These are phyloP conservation scores for Ethmia dodecea DNA, from an alignment of 2,888 invertebrate species.

Conservation along the genomic window DNA sequence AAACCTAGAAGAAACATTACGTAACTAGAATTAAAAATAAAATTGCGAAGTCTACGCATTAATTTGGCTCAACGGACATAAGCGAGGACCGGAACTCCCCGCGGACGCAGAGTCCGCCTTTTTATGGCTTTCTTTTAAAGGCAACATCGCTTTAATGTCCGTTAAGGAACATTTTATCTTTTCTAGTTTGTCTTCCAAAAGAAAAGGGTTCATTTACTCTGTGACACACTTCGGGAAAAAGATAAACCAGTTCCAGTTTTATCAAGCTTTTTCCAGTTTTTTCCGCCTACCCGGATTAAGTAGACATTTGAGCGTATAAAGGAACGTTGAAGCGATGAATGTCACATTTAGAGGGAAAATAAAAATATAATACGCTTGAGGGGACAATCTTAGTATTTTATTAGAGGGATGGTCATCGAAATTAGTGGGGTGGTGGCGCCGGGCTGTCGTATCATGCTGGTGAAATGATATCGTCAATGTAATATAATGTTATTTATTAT, in stretches of 20 bases:
- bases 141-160: constrained; percentile 66
- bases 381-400: constrained; percentile 38
- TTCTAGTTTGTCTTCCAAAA: constrained; percentile 62
- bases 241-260: constrained; percentile 54
- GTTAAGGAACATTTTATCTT: constrained; percentile 72
- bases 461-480: constrained; percentile 29
- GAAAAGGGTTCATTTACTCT: constrained; percentile 65
- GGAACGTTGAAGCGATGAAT: constrained; percentile 19
- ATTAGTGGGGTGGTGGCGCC: constrained; percentile 55
- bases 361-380: constrained; percentile 38
- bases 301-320: constrained; percentile 15
- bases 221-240: constrained; percentile 63
- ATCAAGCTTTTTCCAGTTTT: constrained; percentile 50
- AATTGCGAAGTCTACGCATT: constrained; percentile 49
- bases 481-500: constrained; percentile 18
- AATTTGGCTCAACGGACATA: constrained; percentile 50
- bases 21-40: neutral
- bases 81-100: constrained; percentile 38
- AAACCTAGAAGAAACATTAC: neutral
- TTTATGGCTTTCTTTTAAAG: constrained; percentile 61
- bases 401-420: constrained; percentile 35
- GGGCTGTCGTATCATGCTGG: constrained; percentile 29
- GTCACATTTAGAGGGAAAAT: constrained; percentile 39
- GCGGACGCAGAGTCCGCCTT: constrained; percentile 46
- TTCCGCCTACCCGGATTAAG: constrained; percentile 41